phyloP scores from a whole-genome alignment of 2,888 invertebrate species.

The Quadroppia sp. region DNA sequence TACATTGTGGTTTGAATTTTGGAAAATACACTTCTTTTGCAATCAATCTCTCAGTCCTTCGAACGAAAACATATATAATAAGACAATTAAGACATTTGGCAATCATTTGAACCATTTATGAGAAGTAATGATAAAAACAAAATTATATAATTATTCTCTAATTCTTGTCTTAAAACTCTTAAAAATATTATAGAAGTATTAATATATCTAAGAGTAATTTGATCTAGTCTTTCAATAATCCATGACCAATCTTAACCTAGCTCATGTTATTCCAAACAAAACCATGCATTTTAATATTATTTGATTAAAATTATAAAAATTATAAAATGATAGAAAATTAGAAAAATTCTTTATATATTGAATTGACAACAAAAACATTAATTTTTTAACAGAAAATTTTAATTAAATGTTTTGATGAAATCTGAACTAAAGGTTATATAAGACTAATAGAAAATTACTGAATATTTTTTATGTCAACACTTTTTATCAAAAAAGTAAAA shows the following conservation, averaged over 20 bases:
- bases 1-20: constrained; percentile 11
- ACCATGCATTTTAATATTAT: too few species aligned
- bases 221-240: too few species aligned
- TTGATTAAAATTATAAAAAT: background rate
- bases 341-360: too few species aligned
- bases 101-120: too few species aligned
- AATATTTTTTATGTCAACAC: background rate
- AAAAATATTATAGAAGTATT: too few species aligned
- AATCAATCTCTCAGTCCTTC: background rate
- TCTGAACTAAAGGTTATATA: background rate
- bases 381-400: background rate
- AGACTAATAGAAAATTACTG: background rate
- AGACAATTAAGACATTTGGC: background rate
- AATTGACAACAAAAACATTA: too few species aligned
- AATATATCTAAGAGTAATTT: too few species aligned
- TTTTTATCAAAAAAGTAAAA: background rate
- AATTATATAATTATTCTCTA: too few species aligned
- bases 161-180: too few species aligned
- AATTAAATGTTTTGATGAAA: constrained; percentile 18
- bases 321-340: background rate
- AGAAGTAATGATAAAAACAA: too few species aligned
- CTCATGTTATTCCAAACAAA: too few species aligned
- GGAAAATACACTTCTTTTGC: background rate
- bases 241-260: too few species aligned
- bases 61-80: background rate